Conservation (phyloP, 2,113 vertebrate genomes). For the Thomomys bottae region DNA sequence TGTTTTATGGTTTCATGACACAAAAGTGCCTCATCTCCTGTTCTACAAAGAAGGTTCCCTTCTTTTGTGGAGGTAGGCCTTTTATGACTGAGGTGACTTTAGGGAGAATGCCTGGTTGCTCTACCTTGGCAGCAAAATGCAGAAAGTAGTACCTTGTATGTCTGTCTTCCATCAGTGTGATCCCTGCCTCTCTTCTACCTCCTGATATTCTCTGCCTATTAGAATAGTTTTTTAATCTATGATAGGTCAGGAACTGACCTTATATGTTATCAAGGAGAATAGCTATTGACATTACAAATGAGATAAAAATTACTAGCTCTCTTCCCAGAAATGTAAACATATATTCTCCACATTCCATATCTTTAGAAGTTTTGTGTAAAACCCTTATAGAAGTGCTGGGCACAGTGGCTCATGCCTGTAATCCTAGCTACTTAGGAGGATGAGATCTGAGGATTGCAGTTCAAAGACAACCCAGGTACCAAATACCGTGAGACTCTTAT, state of each 20-base stretch:
- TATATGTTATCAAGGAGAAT: background rate
- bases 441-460: too few relatives aligned
- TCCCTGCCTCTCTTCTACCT: background rate
- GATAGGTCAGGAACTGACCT: background rate
- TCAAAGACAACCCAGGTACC: too few relatives aligned
- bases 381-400: background rate
- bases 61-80: background rate
- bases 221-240: background rate
- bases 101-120: background rate
- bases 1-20: conserved; percentile 12
- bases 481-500: too few relatives aligned
- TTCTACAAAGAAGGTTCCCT: background rate
- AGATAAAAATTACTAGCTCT: conserved; percentile 12
- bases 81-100: background rate
- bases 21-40: background rate
- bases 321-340: background rate
- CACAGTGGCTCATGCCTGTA: too few relatives aligned
- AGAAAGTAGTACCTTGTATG: background rate
- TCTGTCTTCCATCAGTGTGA: background rate
- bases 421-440: too few relatives aligned
- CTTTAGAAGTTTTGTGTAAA: background rate
- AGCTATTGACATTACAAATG: conserved; percentile 11
- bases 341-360: background rate
- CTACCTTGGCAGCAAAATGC: background rate
- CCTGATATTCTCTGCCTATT: conserved; percentile 15